A percentile compares a stretch with the other conserved stretches of the same genome.
Evolutionary conservation across 2,888 invertebrate species (phyloP).

Genomic region (Harpalus rufipes): DNA sequence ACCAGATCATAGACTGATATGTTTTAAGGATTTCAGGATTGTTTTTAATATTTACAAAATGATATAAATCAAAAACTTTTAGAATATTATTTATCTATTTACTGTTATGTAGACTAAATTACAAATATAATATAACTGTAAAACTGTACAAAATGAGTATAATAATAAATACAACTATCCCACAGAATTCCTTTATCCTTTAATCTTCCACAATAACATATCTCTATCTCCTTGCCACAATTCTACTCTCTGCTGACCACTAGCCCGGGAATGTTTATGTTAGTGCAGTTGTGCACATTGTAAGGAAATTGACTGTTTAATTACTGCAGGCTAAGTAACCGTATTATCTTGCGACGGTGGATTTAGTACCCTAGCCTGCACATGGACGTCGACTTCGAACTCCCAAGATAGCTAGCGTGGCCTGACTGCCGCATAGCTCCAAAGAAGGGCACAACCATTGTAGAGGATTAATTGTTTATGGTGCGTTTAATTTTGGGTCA

Average conservation of each 20-base stretch:
- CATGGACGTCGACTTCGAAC: neutral
- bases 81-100: too few relatives aligned
- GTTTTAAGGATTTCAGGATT: too few relatives aligned
- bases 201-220: neutral
- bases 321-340: slow-evolving; percentile 66
- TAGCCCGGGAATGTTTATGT: slow-evolving; percentile 60
- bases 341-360: slow-evolving; percentile 64
- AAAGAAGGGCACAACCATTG: neutral
- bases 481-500: slow-evolving; percentile 18
- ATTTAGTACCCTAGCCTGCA: slow-evolving; percentile 45
- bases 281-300: slow-evolving; percentile 66
- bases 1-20: too few relatives aligned
- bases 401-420: neutral
- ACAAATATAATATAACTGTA: too few relatives aligned
- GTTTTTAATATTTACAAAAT: too few relatives aligned
- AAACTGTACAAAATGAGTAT: too few relatives aligned
- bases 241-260: slow-evolving; percentile 55
- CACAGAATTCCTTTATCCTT: neutral
- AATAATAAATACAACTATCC: too few relatives aligned
- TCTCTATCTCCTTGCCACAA: slow-evolving; percentile 26
- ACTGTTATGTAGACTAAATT: too few relatives aligned
- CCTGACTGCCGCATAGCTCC: neutral
- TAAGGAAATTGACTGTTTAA: slow-evolving; percentile 68
- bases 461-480: neutral
- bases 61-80: too few relatives aligned